Evolutionary conservation across 2,113 vertebrate species (phyloP), one percentile per base, ranked within the genome.

Genomic region (Psephotus haematonotus): DNA sequence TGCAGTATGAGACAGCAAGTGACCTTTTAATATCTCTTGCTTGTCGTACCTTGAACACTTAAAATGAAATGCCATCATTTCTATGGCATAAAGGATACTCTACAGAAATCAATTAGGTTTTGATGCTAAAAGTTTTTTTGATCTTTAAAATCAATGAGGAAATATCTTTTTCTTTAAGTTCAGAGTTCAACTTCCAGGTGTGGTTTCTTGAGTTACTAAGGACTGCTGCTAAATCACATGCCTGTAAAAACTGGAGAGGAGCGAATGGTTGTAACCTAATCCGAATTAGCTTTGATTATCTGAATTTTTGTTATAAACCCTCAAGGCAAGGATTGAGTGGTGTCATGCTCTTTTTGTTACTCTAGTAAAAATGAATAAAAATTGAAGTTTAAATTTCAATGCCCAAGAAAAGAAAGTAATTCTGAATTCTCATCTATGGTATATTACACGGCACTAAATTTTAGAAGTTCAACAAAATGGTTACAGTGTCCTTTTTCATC

Each of bases 1-100:
- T 64, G 69, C 31, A 76, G 31, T 74, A 64, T 92, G 86, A 83
- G 80, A 86, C 35, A 85, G 49, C 46, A 37, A 59, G 70, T 95
- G 76, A 95, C 82, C 69, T 94, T 96, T 92, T 68, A 82, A 52
- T 93, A 46, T 80, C 35, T 90, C 92, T 86, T 70, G 4, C 52
- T 59, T 84, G n/a, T 69, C 23, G 33, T 55, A 28, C 9, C 39
- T 59, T 91, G 53, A 55, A 49, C 35, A 22, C 17, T 87, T 79
- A 44, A 62, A 86, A 68, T 82, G 62, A 84, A 94, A 88, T 71
- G 12, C n/a, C 37, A 33, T 63, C 9, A 41, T 60, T 53, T 92
- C 50, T 76, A 60, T 50, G 33, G 16, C 47, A 43, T 41, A 74
- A 57, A 80, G 70, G 60, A n/a, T 59, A 28, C 25, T 25, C 1